phyloP scores from a whole-genome alignment of 2,888 invertebrate genomes.

The Harpalus rubripes region DNA sequence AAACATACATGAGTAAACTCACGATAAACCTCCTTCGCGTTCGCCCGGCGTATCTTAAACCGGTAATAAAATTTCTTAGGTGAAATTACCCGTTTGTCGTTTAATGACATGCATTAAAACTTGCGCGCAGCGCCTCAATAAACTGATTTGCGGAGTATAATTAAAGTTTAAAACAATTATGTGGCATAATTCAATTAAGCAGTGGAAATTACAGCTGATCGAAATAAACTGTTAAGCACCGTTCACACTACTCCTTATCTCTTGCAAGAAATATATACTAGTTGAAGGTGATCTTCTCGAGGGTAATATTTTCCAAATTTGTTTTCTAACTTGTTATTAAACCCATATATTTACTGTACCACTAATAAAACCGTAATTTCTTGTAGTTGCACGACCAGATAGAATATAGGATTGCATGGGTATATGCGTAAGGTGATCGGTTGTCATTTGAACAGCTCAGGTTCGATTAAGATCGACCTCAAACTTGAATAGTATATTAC shows the following conservation, averaged over 20 bases:
- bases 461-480: too few relatives aligned
- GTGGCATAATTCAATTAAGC: slow-evolving; percentile 65
- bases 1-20: slow-evolving; percentile 10
- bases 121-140: slow-evolving; percentile 53
- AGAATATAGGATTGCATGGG: too few relatives aligned
- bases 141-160: slow-evolving; percentile 65
- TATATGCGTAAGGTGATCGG: too few relatives aligned
- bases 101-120: slow-evolving; percentile 64
- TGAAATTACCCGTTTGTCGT: slow-evolving; percentile 57
- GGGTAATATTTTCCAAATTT: too few relatives aligned
- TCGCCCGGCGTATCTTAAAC: slow-evolving; percentile 23
- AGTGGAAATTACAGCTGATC: slow-evolving; percentile 61
- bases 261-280: not conserved
- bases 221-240: slow-evolving; percentile 12
- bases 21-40: not conserved
- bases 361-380: too few relatives aligned
- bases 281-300: too few relatives aligned
- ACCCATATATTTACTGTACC: too few relatives aligned
- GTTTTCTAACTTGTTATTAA: too few relatives aligned
- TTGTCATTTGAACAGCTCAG: too few relatives aligned
- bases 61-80: slow-evolving; percentile 60
- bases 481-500: too few relatives aligned
- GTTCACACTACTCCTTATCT: not conserved
- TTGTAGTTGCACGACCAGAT: too few relatives aligned
- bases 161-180: slow-evolving; percentile 66